Conservation (phyloP, 2,888 invertebrate genomes). For the Ernsta delagoae region DNA sequence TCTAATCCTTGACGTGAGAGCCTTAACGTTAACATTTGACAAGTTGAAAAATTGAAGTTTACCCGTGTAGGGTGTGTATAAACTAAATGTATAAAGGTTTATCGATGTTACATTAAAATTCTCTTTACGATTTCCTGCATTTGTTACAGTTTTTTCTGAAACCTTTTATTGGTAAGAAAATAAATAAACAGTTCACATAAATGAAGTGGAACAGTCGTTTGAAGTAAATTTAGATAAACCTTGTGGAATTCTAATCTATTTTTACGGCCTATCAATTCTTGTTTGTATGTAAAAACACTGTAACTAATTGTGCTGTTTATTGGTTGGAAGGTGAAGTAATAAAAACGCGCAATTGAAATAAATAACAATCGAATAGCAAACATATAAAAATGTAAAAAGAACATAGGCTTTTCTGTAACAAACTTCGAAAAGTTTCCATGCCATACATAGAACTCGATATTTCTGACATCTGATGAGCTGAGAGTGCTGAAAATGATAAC, state of each 20-base stretch:
- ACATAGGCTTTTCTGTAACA: neutral
- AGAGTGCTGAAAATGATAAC: too few species aligned
- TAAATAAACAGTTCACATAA: neutral
- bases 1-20: neutral
- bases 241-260: constrained; percentile 5
- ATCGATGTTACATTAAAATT: neutral
- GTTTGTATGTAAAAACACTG: neutral
- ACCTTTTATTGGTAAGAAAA: neutral
- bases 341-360: neutral
- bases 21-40: neutral
- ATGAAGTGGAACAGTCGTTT: neutral
- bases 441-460: too few species aligned
- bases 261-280: neutral
- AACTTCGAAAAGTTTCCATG: too few species aligned
- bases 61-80: too few species aligned
- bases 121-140: neutral
- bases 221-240: neutral
- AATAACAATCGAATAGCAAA: neutral
- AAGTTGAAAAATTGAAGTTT: neutral
- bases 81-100: neutral
- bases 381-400: neutral
- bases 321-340: constrained; percentile 1
- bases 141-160: neutral
- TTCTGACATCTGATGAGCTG: too few species aligned
- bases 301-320: neutral